Evolutionary conservation across 2,797 vertebrate genomes (phyloP).

Genomic region (Danio albolineatus): DNA sequence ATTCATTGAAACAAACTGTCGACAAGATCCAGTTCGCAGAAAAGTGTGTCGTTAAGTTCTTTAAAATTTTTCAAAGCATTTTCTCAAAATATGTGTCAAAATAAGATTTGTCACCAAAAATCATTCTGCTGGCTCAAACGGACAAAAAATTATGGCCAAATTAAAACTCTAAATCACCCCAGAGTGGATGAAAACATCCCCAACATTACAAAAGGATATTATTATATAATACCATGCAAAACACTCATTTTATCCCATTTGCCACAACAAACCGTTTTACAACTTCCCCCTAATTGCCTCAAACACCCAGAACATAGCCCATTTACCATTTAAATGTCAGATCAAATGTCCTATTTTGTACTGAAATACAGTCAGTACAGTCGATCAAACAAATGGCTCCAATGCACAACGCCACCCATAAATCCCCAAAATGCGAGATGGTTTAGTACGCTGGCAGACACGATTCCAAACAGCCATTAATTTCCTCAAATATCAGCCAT

Average conservation of each 20-base stretch:
- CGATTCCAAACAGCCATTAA: slow-evolving; percentile 53
- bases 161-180: no score
- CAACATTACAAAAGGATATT: no score
- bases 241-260: slow-evolving; percentile 7
- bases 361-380: slow-evolving; percentile 16
- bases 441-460: slow-evolving; percentile 33
- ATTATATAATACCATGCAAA: background rate
- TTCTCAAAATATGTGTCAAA: no score
- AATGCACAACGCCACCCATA: slow-evolving; percentile 17
- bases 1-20: no score
- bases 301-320: slow-evolving; percentile 5
- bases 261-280: background rate
- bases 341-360: background rate
- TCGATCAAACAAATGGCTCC: slow-evolving; percentile 7
- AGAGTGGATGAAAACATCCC: no score
- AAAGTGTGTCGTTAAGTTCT: no score
- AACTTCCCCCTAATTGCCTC: slow-evolving; percentile 5
- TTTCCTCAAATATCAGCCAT: slow-evolving; percentile 57
- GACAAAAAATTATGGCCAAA: no score
- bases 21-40: no score
- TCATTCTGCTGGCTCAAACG: no score
- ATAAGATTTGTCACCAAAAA: no score
- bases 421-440: slow-evolving; percentile 37
- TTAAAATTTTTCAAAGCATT: no score
- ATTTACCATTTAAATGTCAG: slow-evolving; percentile 16